Evolutionary conservation across 2,797 vertebrate genomes (phyloP), one percentile per base, ranked within the genome.

Genomic region (Crocidura indochinensis): DNA sequence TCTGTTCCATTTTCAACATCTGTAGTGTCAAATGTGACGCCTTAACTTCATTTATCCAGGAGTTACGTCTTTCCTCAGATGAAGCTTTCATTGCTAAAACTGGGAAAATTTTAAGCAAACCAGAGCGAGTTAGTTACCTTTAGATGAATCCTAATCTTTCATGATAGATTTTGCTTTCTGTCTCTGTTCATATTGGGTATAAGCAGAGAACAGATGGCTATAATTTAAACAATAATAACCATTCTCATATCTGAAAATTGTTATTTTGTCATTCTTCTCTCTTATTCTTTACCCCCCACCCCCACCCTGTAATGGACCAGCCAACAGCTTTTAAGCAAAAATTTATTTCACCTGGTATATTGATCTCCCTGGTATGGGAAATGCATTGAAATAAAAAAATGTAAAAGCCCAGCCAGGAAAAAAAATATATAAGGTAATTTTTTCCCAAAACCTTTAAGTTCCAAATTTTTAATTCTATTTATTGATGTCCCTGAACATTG

Each of bases 401-500:
- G 29, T 44, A 79, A 91, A 91, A 78, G n/a, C 56, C 20, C 44
- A 91, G 62, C 44, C 77, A 75, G 56, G 56, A 60, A 60, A 53
- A n/a, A 78, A 87, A 38, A 67, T 86, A 79, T 81, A 82, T 73
- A 53, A 64, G 53, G 20, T 11, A 1, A 10, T 60, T 86, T 64
- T 68, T 93, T 93, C 85, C 31, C 19, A 60, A 60, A 20, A 79
- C 92, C 49, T 95, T 84, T 94, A 46, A 72, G 91, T 90, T 44
- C 67, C 29, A 71, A 20, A 76, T 26, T 80, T 95, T 88, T 94
- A 93, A 91, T 95, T 94, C 88, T 92, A 76, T 91, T 9, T 83
- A 81, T 68, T 82, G 79, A 87, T 94, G 94, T 90, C 29, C 93
- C 96, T 94, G 89, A 95, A 93, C 68, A 53, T 64, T 29, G 26